A percentile compares a stretch with the other conserved stretches of the same genome.
Conservation (phyloP, 2,113 vertebrate species). For the Gobius niger region DNA sequence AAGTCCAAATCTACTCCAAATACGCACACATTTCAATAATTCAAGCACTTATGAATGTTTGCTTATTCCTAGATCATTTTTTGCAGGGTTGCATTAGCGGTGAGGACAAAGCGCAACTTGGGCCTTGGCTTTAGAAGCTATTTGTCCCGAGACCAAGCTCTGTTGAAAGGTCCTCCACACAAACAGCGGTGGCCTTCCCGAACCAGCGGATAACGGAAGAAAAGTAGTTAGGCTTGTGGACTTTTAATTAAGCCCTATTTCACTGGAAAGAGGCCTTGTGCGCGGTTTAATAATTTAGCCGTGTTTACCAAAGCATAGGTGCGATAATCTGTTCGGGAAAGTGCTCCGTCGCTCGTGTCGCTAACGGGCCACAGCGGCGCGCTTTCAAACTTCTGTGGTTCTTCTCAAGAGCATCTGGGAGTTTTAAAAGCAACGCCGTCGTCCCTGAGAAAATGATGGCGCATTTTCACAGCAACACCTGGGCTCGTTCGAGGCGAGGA, state of each 20-base stretch:
- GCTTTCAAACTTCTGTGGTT: constrained; percentile 35
- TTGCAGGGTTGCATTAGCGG: too few species aligned
- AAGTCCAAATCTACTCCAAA: too few species aligned
- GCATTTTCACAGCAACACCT: constrained; percentile 59
- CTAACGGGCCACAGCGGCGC: constrained; percentile 29
- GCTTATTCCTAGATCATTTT: too few species aligned
- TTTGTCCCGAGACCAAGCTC: neutral
- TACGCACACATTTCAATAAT: too few species aligned
- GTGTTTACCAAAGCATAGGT: neutral
- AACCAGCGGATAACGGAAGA: neutral
- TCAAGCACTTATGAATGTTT: too few species aligned
- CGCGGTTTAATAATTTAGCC: neutral
- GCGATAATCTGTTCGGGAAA: neutral
- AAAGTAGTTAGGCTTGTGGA: neutral
- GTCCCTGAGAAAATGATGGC: constrained; percentile 42
- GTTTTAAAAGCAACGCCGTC: constrained; percentile 38
- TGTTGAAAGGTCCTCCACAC: neutral
- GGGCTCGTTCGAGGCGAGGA: constrained; percentile 67
- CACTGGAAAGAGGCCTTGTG: neutral
- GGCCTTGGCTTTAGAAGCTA: too few species aligned
- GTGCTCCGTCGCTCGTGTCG: too few species aligned
- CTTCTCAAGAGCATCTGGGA: constrained; percentile 53
- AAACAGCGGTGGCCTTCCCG: neutral
- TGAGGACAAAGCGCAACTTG: too few species aligned
- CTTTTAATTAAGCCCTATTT: constrained; percentile 10